These are phyloP conservation scores for Hoplias malabaricus DNA, from an alignment of 2,113 vertebrate genomes.

Conservation along the genomic window DNA sequence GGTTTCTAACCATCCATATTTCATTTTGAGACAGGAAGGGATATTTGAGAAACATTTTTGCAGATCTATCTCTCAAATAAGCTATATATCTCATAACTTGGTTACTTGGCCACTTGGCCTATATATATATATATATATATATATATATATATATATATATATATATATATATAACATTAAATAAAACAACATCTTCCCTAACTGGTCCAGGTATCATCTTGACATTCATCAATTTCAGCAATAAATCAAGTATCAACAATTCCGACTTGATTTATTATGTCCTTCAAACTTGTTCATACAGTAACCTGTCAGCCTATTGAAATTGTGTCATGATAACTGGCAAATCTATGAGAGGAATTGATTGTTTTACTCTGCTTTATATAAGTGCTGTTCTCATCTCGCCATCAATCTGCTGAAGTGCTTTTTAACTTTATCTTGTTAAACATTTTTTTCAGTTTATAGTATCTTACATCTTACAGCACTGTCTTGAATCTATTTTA, in stretches of 20 bases:
- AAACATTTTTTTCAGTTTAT: too few species aligned
- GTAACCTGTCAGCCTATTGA: background rate
- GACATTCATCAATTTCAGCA: background rate
- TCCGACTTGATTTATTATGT: background rate
- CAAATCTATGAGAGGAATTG: background rate
- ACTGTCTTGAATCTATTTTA: constrained; percentile 30
- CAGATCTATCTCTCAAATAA: background rate
- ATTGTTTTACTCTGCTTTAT: background rate
- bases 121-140: too few species aligned
- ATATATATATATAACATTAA: too few species aligned
- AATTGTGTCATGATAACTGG: background rate
- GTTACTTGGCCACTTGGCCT: too few species aligned
- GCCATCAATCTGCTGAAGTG: background rate
- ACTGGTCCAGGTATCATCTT: background rate
- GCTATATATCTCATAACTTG: too few species aligned
- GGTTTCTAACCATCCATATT: background rate
- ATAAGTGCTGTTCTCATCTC: background rate
- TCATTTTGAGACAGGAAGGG: background rate
- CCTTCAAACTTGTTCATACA: background rate
- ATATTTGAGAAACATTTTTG: background rate
- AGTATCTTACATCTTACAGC: too few species aligned
- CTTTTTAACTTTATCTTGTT: background rate
- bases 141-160: too few species aligned
- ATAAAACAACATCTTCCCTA: too few species aligned
- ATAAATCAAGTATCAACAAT: background rate